Conservation (phyloP, 2,113 vertebrate genomes). For the Gambusia holbrooki region DNA sequence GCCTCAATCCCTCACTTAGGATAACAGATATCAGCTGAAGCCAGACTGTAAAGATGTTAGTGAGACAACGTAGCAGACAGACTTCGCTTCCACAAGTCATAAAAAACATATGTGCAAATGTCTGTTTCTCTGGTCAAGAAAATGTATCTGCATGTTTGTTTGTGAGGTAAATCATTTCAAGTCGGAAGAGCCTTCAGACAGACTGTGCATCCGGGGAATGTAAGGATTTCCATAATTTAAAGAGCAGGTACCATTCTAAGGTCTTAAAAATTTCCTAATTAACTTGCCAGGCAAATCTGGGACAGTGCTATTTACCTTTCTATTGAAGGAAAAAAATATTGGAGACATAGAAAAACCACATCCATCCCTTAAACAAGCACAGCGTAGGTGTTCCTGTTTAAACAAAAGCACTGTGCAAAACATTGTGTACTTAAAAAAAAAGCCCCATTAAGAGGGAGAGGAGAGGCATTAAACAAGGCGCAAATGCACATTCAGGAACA, state of each 20-base stretch:
- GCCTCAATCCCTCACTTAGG: conserved; percentile 44
- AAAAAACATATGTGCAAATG: conserved; percentile 2
- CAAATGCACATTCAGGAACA: background rate
- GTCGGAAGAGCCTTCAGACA: conserved; percentile 34
- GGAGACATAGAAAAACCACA: conserved; percentile 45
- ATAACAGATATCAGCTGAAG: conserved; percentile 25
- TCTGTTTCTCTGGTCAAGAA: conserved; percentile 54
- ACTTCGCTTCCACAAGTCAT: conserved; percentile 1
- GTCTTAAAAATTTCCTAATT: conserved; percentile 19
- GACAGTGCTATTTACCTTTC: conserved; percentile 17
- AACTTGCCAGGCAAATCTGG: conserved; percentile 30
- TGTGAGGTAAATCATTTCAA: conserved; percentile 48
- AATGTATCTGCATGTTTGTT: conserved; percentile 17
- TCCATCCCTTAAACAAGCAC: conserved; percentile 40
- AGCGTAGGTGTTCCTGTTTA: conserved; percentile 32
- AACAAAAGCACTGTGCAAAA: conserved; percentile 34
- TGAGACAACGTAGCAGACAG: conserved; percentile 26
- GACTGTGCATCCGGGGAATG: conserved; percentile 44
- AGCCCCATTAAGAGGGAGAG: conserved; percentile 22
- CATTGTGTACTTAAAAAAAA: conserved; percentile 10
- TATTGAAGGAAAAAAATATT: conserved; percentile 17
- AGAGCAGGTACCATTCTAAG: conserved; percentile 36
- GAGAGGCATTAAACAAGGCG: conserved; percentile 22
- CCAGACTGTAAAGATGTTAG: conserved; percentile 15
- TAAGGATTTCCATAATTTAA: conserved; percentile 64